Evolutionary conservation across 1,140 invertebrate species (phyloP), one percentile per base, ranked within the genome.

Genomic region (Pseudoatta argentina): DNA sequence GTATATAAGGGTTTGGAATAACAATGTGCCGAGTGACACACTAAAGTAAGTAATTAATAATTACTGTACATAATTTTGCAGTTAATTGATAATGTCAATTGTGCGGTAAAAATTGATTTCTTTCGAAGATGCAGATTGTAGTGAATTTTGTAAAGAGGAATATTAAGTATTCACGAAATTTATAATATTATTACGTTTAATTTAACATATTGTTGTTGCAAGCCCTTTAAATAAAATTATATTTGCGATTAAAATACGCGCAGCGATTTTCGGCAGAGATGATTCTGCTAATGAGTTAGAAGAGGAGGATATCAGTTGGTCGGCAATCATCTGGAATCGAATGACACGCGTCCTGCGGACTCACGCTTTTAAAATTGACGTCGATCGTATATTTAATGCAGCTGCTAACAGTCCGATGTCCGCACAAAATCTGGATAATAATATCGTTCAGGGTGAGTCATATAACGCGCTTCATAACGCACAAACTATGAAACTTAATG

Each of bases 301-400:
- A 18, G 75, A 82, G 18, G 72, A 81, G 18, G 57, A 61, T n/a
- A 27, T 12, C 39, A 73, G n/a, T 27, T 94, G 89, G 92, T 72
- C 81, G 7, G 61, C 82, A 30, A 86, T 89, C 14, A 88, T 94
- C 7, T 61, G 92, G 16, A 87, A 90, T 34, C 91, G 93, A 67
- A 48, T 95, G 12, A 76, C 86, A 2, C 87, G 83, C 51, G 69
- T 94, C 72, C 89, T 94, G 76, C 93, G 87, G 24, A 94, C 94
- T 48, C 94, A 94, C 51, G 93, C 94, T 27, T 78, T 95, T 18
- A 94, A 93, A 87, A 85, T 94, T 27, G 89, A 95, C 59, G 67
- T 94, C 12, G 93, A 94, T 44, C 77, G 27, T 18, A 64, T 94
- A 6, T 16, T 78, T 16, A 86, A 53, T 24, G 48, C n/a, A 18